These are phyloP conservation scores for Eublepharis macularius DNA, from an alignment of 2,113 vertebrate species.

Conservation along the genomic window DNA sequence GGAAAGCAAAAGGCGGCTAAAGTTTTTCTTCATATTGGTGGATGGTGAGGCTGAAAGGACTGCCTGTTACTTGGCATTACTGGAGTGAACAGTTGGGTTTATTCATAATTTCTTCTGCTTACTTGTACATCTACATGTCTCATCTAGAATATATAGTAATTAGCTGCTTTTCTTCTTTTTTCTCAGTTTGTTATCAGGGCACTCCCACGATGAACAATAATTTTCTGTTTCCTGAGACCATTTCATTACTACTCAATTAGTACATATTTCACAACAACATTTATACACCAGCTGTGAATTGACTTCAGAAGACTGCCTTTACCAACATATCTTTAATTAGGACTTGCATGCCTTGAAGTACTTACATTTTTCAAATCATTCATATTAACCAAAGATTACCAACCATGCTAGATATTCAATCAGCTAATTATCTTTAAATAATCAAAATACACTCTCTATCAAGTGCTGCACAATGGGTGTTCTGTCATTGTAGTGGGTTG, in stretches of 20 bases:
- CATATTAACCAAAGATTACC: conserved; percentile 39
- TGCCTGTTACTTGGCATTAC: background rate
- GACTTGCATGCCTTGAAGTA: background rate
- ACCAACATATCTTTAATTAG: accelerated
- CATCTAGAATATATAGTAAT: background rate
- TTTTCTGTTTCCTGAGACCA: background rate
- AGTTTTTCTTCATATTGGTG: accelerated
- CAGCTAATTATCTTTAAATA: conserved; percentile 48
- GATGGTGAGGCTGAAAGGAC: accelerated
- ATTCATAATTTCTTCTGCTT: background rate
- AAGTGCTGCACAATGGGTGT: background rate
- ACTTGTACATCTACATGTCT: background rate
- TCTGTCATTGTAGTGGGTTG: background rate
- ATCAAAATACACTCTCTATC: accelerated
- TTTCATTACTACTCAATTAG: background rate
- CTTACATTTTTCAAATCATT: conserved; percentile 30
- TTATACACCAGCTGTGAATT: accelerated
- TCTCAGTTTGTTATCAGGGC: background rate
- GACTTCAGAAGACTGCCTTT: conserved; percentile 18
- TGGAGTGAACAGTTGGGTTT: accelerated
- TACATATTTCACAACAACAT: accelerated
- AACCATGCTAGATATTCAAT: conserved; percentile 3
- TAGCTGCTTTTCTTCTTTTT: background rate
- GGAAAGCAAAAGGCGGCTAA: background rate
- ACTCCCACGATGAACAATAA: background rate